Evolutionary conservation across 2,797 vertebrate species (phyloP), one percentile per base, ranked within the genome.

Genomic region (Siniperca scherzeri): DNA sequence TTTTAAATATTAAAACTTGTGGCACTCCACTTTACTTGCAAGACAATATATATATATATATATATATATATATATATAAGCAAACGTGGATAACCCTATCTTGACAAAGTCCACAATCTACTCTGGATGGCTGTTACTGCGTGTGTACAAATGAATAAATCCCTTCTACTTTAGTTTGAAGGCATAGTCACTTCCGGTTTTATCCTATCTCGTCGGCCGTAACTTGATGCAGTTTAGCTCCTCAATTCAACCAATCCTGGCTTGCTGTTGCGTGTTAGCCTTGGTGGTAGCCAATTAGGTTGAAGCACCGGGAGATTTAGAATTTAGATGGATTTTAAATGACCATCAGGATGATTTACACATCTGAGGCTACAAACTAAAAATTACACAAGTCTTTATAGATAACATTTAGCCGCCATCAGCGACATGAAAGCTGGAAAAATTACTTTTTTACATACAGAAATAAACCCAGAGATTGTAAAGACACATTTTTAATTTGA

Each of bases 231-330:
- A 6, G 2, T 36, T 21, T 6, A 4, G 5, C 30, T 0, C 59
- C 53, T 1, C 42, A n/a, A 74, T 38, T 78, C 61, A 60, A 52
- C 85, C 89, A 91, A 88, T 91, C 82, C 13, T 0, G 46, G 50
- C 46, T 53, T 53, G n/a, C 11, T 48, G 5, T 38, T 66, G 17
- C 22, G 65, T 6, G 46, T 50, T 7, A 8, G 52, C n/a, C 19
- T 3, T 3, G 27, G 50, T 25, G 30, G 22, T 2, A 81, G 27
- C 86, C 88, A 90, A 88, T 91, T 12, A 82, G 36, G 16, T 74
- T 36, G 22, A 70, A 76, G 85, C 42, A 1, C 40, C 57, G 73
- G 48, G 69, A 72, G 46, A 76, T 78, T 73, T 42, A 25, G 40
- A 81, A 68, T 44, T 21, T 6, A 17, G 3, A 21, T 27, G 13